Conservation (phyloP, 2,113 vertebrate genomes). For the western clawed frog (Xenopus tropicalis) region DNA sequence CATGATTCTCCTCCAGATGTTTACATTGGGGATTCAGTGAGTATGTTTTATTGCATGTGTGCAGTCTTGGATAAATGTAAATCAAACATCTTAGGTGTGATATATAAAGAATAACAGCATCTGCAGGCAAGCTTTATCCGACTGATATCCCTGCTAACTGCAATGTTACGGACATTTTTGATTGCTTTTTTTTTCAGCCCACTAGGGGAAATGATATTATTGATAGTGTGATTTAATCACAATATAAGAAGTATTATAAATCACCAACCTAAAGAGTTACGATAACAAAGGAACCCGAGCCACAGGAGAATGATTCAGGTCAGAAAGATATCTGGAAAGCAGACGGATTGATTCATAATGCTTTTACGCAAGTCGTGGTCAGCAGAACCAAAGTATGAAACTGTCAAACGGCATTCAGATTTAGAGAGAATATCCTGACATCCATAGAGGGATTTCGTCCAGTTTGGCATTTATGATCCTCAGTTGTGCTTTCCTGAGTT, state of each 20-base stretch:
- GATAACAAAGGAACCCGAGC: not conserved
- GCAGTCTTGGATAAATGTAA: constrained; percentile 15
- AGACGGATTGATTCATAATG: not conserved
- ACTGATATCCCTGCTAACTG: constrained; percentile 5
- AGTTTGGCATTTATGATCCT: not conserved
- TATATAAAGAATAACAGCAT: constrained; percentile 22
- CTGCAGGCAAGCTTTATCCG: constrained; percentile 6
- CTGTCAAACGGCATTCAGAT: constrained; percentile 4
- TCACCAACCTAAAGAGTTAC: not conserved
- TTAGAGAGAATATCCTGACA: not conserved
- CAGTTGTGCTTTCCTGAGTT: not conserved
- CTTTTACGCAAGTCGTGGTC: not conserved
- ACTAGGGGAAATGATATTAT: not conserved
- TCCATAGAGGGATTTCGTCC: not conserved
- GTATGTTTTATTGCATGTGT: constrained; percentile 16
- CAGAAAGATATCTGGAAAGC: not conserved
- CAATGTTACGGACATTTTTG: not conserved
- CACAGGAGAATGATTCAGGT: not conserved
- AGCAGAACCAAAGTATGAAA: constrained; percentile 10
- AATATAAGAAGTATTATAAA: constrained; percentile 1
- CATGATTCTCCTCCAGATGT: constrained; percentile 37
- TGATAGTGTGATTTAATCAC: constrained; percentile 1
- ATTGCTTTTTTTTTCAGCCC: not conserved
- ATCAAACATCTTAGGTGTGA: constrained; percentile 35
- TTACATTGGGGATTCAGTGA: constrained; percentile 38